Percentiles rank a stretch among this genome's conserved stretches.
phyloP scores from a whole-genome alignment of 2,113 vertebrate species.

The Xiphophorus couchianus region DNA sequence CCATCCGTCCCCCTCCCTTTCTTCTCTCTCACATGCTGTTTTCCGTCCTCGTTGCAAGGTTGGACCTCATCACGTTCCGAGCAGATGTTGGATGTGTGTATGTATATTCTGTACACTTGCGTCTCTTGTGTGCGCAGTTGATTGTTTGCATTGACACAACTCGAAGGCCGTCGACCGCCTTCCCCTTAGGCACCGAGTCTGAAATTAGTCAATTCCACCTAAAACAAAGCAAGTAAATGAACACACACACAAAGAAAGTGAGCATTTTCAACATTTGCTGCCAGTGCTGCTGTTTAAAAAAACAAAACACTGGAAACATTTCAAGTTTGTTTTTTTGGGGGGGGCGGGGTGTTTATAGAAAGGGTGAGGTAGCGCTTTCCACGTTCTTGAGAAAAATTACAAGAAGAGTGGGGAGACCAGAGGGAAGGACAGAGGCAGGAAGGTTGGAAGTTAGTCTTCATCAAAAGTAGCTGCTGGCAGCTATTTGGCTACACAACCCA shows the following conservation, averaged over 20 bases:
- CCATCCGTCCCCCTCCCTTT: conserved; percentile 12
- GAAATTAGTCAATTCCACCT: conserved; percentile 13
- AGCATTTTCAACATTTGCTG: conserved; percentile 3
- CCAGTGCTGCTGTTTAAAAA: conserved; percentile 10
- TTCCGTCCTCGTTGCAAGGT: conserved; percentile 49
- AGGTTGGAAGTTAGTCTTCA: conserved; percentile 44
- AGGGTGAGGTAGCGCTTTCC: conserved; percentile 73
- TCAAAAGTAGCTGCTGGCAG: conserved; percentile 49
- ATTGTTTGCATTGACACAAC: conserved; percentile 8
- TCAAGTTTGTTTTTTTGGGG: conserved; percentile 34
- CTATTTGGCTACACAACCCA: conserved; percentile 58
- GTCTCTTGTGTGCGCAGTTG: neutral
- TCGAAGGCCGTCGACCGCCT: neutral
- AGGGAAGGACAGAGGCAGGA: conserved; percentile 16
- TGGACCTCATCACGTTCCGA: conserved; percentile 45
- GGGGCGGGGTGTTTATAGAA: conserved; percentile 63
- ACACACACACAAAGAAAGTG: neutral
- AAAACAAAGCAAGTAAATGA: conserved; percentile 32
- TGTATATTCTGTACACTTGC: neutral
- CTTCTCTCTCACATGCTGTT: conserved; percentile 42
- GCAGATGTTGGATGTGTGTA: conserved; percentile 54
- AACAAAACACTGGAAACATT: conserved; percentile 44
- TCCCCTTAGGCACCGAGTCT: neutral
- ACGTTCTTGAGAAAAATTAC: conserved; percentile 63
- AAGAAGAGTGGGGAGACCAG: conserved; percentile 39